These are phyloP conservation scores for Stichopus chloronotus DNA, from an alignment of 35 echinoderm and acorn worm species.

Conservation along the genomic window DNA sequence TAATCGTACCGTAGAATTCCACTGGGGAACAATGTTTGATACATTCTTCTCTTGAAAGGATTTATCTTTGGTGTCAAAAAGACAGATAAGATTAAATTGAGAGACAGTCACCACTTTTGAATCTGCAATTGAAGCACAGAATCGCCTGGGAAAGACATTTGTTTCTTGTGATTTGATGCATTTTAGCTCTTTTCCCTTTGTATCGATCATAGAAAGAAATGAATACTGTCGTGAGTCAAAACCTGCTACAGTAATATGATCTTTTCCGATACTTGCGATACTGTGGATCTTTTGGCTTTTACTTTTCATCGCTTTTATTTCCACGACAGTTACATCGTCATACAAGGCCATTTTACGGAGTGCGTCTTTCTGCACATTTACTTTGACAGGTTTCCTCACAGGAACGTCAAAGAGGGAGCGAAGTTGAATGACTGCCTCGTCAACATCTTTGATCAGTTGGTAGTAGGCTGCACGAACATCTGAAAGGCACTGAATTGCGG, in stretches of 20 bases:
- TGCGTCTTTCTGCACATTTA: background rate
- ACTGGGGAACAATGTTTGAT: background rate
- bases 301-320: background rate
- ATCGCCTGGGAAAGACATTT: background rate
- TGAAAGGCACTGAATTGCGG: background rate
- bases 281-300: background rate
- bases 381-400: background rate
- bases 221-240: background rate
- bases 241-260: background rate
- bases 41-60: background rate
- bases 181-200: background rate
- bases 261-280: background rate
- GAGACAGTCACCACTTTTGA: background rate
- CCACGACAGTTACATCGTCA: background rate
- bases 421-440: background rate
- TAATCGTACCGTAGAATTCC: background rate
- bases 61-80: background rate
- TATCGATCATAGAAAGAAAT: background rate
- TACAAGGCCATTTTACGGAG: background rate
- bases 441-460: background rate
- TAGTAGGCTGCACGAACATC: background rate
- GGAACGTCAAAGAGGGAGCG: background rate
- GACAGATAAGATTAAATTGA: background rate
- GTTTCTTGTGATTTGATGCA: background rate
- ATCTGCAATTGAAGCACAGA: background rate